phyloP scores from a whole-genome alignment of 2,797 vertebrate genomes.

The Melanotaenia pygmaea region DNA sequence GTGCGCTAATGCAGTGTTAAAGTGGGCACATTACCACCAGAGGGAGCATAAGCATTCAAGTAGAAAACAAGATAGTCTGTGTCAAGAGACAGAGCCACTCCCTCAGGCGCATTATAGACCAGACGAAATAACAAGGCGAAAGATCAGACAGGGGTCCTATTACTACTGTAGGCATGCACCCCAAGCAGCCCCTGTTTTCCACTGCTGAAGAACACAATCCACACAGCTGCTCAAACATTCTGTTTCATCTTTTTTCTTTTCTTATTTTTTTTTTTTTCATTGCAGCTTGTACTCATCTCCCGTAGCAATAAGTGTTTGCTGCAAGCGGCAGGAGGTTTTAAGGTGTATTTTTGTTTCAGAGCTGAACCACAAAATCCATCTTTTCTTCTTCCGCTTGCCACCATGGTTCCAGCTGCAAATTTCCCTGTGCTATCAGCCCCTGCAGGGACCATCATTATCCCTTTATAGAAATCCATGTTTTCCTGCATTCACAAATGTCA shows the following conservation, averaged over 20 bases:
- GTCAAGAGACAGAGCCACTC: conserved; percentile 81
- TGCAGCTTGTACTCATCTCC: conserved; percentile 65
- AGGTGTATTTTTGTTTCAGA: conserved; percentile 63
- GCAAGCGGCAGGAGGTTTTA: conserved; percentile 62
- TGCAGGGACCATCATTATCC: conserved; percentile 44
- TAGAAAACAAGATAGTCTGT: conserved; percentile 83
- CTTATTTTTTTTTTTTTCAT: conserved; percentile 41
- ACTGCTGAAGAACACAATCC: conserved; percentile 68
- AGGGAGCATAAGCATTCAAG: conserved; percentile 88
- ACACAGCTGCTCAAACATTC: conserved; percentile 74
- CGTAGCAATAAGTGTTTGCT: conserved; percentile 58
- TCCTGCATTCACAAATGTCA: conserved; percentile 36
- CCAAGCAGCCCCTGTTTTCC: conserved; percentile 51
- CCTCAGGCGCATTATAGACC: conserved; percentile 77
- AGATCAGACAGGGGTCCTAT: conserved; percentile 80
- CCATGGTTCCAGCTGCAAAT: conserved; percentile 42
- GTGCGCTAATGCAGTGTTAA: conserved; percentile 83
- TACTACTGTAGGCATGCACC: conserved; percentile 76
- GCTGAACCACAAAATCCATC: conserved; percentile 49
- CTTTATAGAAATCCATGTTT: conserved; percentile 41
- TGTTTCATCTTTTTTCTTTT: conserved; percentile 63
- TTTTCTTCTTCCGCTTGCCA: conserved; percentile 42
- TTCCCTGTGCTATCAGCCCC: conserved; percentile 45
- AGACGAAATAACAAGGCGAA: conserved; percentile 81
- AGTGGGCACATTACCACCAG: conserved; percentile 87